Evolutionary conservation across 2,888 invertebrate species (phyloP).

Genomic region (Conistra vaccinii): DNA sequence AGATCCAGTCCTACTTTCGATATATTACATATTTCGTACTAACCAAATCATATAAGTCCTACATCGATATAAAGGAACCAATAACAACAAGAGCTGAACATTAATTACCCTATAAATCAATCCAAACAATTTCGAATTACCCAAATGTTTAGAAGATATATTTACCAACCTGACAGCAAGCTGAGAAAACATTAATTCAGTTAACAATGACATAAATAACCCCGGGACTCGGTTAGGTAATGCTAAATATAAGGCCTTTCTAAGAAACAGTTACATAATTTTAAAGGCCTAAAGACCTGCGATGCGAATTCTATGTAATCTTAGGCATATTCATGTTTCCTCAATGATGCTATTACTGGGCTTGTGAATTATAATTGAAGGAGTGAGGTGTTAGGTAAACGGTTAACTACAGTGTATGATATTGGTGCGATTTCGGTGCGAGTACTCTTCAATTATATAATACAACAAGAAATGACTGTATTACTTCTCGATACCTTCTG

Average conservation of each 20-base stretch:
- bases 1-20: not conserved
- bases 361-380: slow-evolving; percentile 36
- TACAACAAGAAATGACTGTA: not conserved
- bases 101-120: slow-evolving; percentile 59
- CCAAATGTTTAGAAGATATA: slow-evolving; percentile 59
- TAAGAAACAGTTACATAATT: slow-evolving; percentile 61
- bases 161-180: slow-evolving; percentile 52
- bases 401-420: not conserved
- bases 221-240: slow-evolving; percentile 60
- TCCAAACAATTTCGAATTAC: slow-evolving; percentile 47
- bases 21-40: not conserved
- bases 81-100: slow-evolving; percentile 20
- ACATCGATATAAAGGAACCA: slow-evolving; percentile 15
- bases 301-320: slow-evolving; percentile 63
- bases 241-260: slow-evolving; percentile 58
- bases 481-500: not conserved
- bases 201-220: slow-evolving; percentile 69
- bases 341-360: slow-evolving; percentile 50
- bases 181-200: slow-evolving; percentile 66
- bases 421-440: not conserved
- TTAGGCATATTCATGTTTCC: slow-evolving; percentile 58
- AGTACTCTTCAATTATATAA: not conserved
- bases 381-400: slow-evolving; percentile 25
- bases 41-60: not conserved
- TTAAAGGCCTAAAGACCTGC: slow-evolving; percentile 48